phyloP scores from a whole-genome alignment of 2,797 vertebrate genomes.

The Pterois miles region DNA sequence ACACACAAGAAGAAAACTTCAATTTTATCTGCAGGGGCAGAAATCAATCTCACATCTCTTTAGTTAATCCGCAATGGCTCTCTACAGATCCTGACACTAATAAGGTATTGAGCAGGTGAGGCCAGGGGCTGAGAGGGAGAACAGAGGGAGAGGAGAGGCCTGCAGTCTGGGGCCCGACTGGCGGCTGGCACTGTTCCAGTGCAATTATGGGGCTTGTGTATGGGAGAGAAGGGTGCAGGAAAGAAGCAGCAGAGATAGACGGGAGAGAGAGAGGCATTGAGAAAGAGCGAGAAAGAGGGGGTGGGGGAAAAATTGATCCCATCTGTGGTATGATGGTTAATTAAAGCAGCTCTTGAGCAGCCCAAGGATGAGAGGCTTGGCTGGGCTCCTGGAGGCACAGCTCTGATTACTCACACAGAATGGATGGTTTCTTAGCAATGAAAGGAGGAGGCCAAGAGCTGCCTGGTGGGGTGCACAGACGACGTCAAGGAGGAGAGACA shows the following conservation, averaged over 20 bases:
- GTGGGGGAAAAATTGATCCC: constrained; percentile 95
- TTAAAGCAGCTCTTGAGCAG: constrained; percentile 99
- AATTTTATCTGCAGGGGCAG: constrained; percentile 87
- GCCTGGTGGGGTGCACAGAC: constrained; percentile 86
- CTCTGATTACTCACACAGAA: constrained; percentile 99
- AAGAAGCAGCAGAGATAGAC: constrained; percentile 86
- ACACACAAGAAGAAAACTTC: constrained; percentile 72
- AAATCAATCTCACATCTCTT: constrained; percentile 99
- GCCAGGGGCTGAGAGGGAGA: constrained; percentile 83
- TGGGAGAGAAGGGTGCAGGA: constrained; percentile 76
- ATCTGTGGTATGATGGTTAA: constrained; percentile 99
- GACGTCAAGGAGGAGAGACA: constrained; percentile 73
- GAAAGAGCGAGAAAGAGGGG: constrained; percentile 58
- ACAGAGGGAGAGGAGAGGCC: constrained; percentile 72
- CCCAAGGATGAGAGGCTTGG: constrained; percentile 98
- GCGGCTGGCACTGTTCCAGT: constrained; percentile 82
- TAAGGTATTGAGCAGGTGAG: constrained; percentile 99
- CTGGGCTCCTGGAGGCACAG: constrained; percentile 96
- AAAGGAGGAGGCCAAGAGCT: constrained; percentile 96
- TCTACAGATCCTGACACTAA: constrained; percentile 98
- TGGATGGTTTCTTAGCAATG: constrained; percentile 98
- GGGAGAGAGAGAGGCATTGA: constrained; percentile 60
- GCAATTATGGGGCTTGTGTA: constrained; percentile 82
- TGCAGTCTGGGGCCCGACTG: constrained; percentile 75
- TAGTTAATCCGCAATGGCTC: constrained; percentile 95